Percentiles rank a stretch among this genome's conserved stretches.
Conservation (phyloP, 1,140 invertebrate species). For the Drosophila santomea region DNA sequence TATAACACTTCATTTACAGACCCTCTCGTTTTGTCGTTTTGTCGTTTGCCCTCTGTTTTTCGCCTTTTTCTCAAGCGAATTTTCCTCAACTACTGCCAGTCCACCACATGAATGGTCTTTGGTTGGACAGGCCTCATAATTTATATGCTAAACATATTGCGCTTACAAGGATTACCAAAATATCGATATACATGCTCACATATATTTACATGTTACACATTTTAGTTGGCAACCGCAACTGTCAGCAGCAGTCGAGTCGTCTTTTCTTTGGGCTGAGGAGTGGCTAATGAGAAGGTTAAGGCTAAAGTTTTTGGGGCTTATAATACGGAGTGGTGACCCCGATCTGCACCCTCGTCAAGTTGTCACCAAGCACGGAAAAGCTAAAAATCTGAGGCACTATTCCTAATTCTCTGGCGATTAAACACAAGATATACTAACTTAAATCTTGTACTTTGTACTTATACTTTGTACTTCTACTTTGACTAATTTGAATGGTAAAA, state of each 20-base stretch:
- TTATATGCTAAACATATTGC: conserved; percentile 81
- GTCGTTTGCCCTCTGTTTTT: neutral
- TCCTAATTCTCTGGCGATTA: neutral
- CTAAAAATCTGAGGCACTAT: neutral
- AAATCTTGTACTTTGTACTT: too few species aligned
- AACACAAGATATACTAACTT: neutral
- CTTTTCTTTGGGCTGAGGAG: neutral
- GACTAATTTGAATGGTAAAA: too few species aligned
- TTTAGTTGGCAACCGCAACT: conserved; percentile 18
- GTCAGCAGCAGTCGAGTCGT: conserved; percentile 1
- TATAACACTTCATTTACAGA: conserved; percentile 79
- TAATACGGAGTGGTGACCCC: neutral
- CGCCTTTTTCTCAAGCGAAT: conserved; percentile 39
- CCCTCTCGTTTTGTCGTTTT: neutral
- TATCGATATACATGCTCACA: conserved; percentile 4
- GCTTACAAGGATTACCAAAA: conserved; percentile 70
- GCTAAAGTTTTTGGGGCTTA: conserved; percentile 6
- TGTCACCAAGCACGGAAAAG: neutral
- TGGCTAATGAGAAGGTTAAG: conserved; percentile 40
- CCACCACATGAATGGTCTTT: conserved; percentile 18
- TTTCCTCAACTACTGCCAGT: conserved; percentile 53
- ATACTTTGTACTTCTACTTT: too few species aligned
- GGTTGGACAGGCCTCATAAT: conserved; percentile 59
- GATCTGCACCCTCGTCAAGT: conserved; percentile 6
- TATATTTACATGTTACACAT: conserved; percentile 26